phyloP scores from a whole-genome alignment of 2,797 vertebrate species.

The Pachyuromys duprasi region DNA sequence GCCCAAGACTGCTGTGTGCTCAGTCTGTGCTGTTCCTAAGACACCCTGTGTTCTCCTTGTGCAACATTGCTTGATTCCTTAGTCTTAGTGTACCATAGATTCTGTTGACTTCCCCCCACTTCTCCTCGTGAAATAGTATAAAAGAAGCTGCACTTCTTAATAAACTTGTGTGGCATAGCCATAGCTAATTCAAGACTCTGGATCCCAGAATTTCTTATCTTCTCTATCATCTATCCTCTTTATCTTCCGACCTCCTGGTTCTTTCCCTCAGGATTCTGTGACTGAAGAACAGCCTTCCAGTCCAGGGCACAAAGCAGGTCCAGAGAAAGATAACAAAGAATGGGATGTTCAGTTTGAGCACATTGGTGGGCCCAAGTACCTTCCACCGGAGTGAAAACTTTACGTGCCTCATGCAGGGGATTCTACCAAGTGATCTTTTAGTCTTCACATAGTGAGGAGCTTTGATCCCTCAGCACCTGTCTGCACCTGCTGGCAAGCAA shows the following conservation, averaged over 20 bases:
- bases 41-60: neutral
- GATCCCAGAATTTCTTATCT: neutral
- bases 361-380: rapidly evolving
- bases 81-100: neutral
- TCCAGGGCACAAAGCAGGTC: neutral
- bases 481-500: neutral
- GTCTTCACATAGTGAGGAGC: neutral
- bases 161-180: neutral
- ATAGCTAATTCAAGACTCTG: neutral
- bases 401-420: no score
- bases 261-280: neutral
- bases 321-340: neutral
- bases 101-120: neutral
- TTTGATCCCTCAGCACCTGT: neutral
- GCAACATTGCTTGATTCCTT: neutral
- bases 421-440: neutral
- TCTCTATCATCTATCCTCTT: neutral
- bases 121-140: neutral
- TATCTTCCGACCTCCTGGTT: neutral
- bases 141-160: neutral
- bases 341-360: neutral
- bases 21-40: neutral
- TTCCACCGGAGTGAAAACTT: neutral
- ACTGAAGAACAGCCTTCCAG: no score
- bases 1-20: neutral